phyloP scores from a whole-genome alignment of 2,797 vertebrate genomes.

The Denticeps clupeoides region DNA sequence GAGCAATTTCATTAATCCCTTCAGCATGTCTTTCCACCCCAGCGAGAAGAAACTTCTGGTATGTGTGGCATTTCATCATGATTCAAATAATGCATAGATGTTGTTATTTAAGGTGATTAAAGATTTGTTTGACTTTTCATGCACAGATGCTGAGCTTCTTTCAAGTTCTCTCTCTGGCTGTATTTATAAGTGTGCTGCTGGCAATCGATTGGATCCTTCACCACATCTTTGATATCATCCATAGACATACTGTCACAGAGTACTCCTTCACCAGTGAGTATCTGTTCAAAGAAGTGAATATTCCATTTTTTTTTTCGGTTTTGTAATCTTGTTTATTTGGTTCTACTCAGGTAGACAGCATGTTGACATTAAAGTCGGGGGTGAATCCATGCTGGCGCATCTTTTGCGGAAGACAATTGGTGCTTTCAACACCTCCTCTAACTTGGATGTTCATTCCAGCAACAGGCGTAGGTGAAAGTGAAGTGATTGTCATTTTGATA shows the following conservation, averaged over 20 bases:
- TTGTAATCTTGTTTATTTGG: background rate
- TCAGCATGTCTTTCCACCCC: slow-evolving; percentile 40
- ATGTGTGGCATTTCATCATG: slow-evolving; percentile 3
- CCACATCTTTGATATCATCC: slow-evolving; percentile 62
- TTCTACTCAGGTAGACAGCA: slow-evolving; percentile 56
- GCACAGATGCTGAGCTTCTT: slow-evolving; percentile 54
- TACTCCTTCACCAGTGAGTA: slow-evolving; percentile 70
- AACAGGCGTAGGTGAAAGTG: slow-evolving; percentile 56
- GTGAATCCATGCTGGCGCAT: slow-evolving; percentile 65
- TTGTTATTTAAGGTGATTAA: background rate
- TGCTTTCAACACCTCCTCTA: slow-evolving; percentile 66
- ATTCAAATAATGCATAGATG: background rate
- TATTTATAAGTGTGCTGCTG: slow-evolving; percentile 55
- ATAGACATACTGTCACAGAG: slow-evolving; percentile 59
- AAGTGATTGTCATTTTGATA: background rate
- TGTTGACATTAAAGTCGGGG: slow-evolving; percentile 62
- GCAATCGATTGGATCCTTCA: slow-evolving; percentile 60
- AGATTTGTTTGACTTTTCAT: background rate
- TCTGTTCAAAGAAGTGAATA: too few relatives aligned
- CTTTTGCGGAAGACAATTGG: slow-evolving; percentile 66
- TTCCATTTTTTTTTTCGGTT: background rate
- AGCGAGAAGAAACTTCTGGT: slow-evolving; percentile 44
- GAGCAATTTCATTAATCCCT: slow-evolving; percentile 50
- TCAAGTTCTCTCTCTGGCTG: slow-evolving; percentile 46
- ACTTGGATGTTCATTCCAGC: slow-evolving; percentile 39